Evolutionary conservation across 2,888 invertebrate species (phyloP).

Genomic region (Phymatocera aterrima): DNA sequence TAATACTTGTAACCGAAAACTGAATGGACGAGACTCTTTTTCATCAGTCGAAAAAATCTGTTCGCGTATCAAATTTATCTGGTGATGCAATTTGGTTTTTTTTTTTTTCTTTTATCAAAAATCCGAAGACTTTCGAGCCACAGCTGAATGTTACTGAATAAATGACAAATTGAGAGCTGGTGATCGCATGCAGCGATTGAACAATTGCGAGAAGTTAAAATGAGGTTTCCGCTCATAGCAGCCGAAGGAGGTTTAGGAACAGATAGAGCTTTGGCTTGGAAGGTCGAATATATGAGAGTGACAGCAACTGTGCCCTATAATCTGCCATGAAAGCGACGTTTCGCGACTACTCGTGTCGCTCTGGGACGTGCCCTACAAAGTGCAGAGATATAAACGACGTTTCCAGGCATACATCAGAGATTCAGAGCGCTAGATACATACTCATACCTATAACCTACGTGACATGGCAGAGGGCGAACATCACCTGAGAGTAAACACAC

Average conservation of each 20-base stretch:
- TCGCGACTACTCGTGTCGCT: not conserved
- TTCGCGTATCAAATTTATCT: not conserved
- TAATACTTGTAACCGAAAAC: no score
- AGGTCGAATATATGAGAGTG: slow-evolving; percentile 36
- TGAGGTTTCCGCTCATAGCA: not conserved
- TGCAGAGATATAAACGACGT: slow-evolving; percentile 33
- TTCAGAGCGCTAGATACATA: no score
- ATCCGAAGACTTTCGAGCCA: not conserved
- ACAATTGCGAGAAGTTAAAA: slow-evolving; percentile 27
- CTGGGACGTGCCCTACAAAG: not conserved
- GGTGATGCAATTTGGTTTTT: not conserved
- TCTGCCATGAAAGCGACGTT: slow-evolving; percentile 23
- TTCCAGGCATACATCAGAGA: not conserved
- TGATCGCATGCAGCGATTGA: not conserved
- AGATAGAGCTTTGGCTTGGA: not conserved
- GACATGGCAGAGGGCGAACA: not conserved
- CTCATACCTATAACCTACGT: no score
- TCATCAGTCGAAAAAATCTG: no score
- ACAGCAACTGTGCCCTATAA: slow-evolving; percentile 43
- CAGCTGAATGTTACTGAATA: not conserved
- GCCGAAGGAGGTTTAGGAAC: not conserved
- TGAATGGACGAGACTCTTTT: no score
- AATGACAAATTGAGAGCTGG: not conserved
- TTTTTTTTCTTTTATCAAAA: no score
- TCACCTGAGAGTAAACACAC: not conserved